Evolutionary conservation across 2,113 vertebrate genomes (phyloP), one percentile per base, ranked within the genome.

Genomic region (Crotalus helleri): DNA sequence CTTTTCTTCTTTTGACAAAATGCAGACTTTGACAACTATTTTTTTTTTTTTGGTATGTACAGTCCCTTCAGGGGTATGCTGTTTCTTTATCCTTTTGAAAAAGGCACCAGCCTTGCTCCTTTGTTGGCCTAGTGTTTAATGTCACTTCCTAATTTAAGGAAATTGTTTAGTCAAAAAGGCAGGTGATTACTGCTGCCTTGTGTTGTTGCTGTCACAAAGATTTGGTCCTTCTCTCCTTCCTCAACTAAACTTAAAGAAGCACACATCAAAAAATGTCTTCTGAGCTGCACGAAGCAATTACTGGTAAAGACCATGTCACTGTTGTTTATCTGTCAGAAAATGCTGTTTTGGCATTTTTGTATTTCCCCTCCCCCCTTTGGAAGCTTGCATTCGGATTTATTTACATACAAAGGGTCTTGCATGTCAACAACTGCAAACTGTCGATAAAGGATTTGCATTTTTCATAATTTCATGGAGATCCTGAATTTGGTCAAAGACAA

Each of bases 361-460:
- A 87, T 58, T 3, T 3, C 11, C 1, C 39, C 7, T 33, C 21
- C 33, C 9, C 33, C 17, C 7, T 6, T 12, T 96, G 51, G 61
- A 92, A 57, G 3, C 0, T 44, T 19, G 57, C 51, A 88, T 55
- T 91, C 91, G 91, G 94, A 91, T 96, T 97, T 97, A 95, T 97
- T 97, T 97, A 95, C 96, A 94, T 94, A 90, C 89, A 85, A 57
- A 90, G 91, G 91, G 92, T 95, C 96, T 95, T 95, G 33, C 81
- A 53, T 96, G 94, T 97, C 96, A 96, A 95, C 97, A 95, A 95
- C 97, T 97, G 97, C 95, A 96, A 96, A 93, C 92, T 94, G 94
- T 86, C 97, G 96, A 97, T 98, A 98, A 97, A 94, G 95, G 94
- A 96, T 97, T 97, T 96, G 87, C 93, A 96, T 96, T 94, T 96